Conservation (phyloP, 1,140 invertebrate species). For the Cotesia typhae region DNA sequence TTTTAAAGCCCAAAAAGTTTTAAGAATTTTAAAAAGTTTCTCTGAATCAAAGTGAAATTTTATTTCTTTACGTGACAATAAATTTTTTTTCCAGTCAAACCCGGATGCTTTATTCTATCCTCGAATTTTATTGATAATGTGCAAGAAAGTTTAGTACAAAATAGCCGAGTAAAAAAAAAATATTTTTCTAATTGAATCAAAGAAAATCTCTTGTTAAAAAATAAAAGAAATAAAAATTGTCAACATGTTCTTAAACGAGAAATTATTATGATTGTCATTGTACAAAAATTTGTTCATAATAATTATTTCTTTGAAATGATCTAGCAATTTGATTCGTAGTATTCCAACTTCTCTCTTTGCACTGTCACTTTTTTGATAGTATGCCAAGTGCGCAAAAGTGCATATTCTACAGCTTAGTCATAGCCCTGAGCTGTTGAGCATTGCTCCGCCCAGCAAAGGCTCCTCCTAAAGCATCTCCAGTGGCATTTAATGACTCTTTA, state of each 20-base stretch:
- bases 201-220: not conserved
- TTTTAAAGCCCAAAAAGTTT: too few species aligned
- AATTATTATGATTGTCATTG: constrained; percentile 7
- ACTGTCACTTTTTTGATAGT: constrained; percentile 43
- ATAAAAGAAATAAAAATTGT: not conserved
- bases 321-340: constrained; percentile 19
- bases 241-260: not conserved
- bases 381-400: constrained; percentile 55
- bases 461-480: constrained; percentile 15
- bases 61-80: too few species aligned
- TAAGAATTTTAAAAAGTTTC: too few species aligned
- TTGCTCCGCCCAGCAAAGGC: constrained; percentile 37
- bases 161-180: too few species aligned
- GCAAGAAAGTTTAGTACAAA: too few species aligned
- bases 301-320: constrained; percentile 20
- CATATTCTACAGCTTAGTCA: constrained; percentile 47
- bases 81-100: too few species aligned
- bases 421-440: constrained; percentile 26
- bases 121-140: too few species aligned
- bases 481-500: constrained; percentile 20
- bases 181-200: not conserved
- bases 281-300: not conserved
- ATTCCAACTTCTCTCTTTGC: constrained; percentile 15
- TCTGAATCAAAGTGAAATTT: too few species aligned
- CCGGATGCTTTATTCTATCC: too few species aligned